Evolutionary conservation across 2,797 vertebrate species (phyloP), one percentile per base, ranked within the genome.

Genomic region (Tarsius wallacei): DNA sequence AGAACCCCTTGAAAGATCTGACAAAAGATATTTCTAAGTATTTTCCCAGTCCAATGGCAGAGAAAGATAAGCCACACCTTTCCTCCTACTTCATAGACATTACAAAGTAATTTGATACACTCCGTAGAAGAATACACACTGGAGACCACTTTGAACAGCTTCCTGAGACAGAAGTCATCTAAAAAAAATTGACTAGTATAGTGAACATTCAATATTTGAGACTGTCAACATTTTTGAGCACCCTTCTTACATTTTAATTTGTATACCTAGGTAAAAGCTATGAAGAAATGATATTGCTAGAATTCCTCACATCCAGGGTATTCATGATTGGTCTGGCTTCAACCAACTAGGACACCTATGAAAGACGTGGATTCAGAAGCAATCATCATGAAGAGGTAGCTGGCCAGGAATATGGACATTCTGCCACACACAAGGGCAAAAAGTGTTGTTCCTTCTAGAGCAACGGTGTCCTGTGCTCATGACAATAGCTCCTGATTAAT

Each of bases 1-100:
- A 96, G 77, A 87, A 97, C 81, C 14, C 59, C 80, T 97, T 88
- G 82, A 89, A 78, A 71, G 55, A 88, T 33, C 55, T 57, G 49
- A 74, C 64, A 63, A 94, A 94, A 96, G 66, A 86, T 63, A 64
- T 77, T 73, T 66, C 7, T 71, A 89, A 42, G 66, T 71, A 71
- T 90, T 93, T 97, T 84, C 59, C 68, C 80, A 90, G 33, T 85
- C 66, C 63, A 36, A n/a, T 51, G 63, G 22, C 68, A 93, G 57
- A 74, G 59, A 91, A 93, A 97, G 68, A 71, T 78, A 87, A 90
- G 24, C 7, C 90, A 73, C 55, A 70, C 7, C 66, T 92, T 81
- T 19, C 33, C 47, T 42, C 64, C 22, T 31, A 74, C 4, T 92
- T 92, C 57, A 85, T 1, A 78, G 68, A 47, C 36, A 61, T 70